A percentile compares a stretch with the other conserved stretches of the same genome.
These are phyloP conservation scores for Nephotettix cincticeps DNA, from an alignment of 1,140 invertebrate species.

Conservation along the genomic window DNA sequence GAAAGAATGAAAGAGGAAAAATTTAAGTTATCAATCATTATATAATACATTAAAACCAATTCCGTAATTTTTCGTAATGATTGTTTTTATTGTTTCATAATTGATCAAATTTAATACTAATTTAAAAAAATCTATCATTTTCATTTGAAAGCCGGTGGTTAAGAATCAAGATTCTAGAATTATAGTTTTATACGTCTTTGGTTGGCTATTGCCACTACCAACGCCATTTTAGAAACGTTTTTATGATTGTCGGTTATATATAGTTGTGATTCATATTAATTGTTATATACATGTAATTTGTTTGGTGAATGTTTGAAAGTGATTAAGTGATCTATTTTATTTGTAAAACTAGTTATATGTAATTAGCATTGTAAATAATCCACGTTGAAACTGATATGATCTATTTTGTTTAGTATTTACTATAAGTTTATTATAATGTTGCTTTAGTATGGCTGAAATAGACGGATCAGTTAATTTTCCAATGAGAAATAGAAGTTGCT, in stretches of 20 bases:
- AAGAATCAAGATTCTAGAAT: neutral
- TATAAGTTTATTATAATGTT: neutral
- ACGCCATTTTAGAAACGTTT: too few species aligned
- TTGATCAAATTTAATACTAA: too few species aligned
- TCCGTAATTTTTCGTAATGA: too few species aligned
- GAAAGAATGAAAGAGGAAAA: too few species aligned
- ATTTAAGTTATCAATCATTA: too few species aligned
- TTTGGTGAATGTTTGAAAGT: neutral
- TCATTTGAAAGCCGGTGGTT: too few species aligned
- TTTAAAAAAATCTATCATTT: too few species aligned
- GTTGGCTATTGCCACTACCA: too few species aligned
- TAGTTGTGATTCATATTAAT: neutral
- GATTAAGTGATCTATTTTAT: neutral
- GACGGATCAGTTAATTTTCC: neutral
- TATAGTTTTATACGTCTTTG: neutral
- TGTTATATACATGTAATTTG: conserved; percentile 4
- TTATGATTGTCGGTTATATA: too few species aligned
- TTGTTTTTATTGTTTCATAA: too few species aligned
- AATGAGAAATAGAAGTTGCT: conserved; percentile 9
- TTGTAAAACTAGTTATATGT: neutral
- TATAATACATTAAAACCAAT: too few species aligned
- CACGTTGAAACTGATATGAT: neutral
- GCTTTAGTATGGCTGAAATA: neutral
- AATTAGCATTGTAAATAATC: neutral
- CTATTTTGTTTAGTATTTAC: neutral